Percentiles rank a stretch among this genome's conserved stretches.
Evolutionary conservation across 2,113 vertebrate species (phyloP).

Genomic region (Jaculus jaculus): DNA sequence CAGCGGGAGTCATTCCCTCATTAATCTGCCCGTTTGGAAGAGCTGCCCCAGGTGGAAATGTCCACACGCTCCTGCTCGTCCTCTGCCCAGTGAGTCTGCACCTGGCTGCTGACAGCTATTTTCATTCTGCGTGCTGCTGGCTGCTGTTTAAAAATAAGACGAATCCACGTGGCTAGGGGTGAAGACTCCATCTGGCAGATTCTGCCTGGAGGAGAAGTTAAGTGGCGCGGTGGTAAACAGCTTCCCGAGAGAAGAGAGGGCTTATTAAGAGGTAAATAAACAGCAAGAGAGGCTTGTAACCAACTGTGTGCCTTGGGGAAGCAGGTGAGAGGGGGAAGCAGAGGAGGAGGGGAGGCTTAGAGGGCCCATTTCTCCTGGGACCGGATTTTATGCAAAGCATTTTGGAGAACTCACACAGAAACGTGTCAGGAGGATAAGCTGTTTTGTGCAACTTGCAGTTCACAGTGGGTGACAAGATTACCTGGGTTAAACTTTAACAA

Average conservation of each 20-base stretch:
- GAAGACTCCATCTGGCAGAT: slow-evolving; percentile 73
- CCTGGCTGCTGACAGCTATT: slow-evolving; percentile 48
- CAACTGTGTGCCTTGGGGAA: background rate
- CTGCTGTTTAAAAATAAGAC: slow-evolving; percentile 67
- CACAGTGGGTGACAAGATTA: background rate
- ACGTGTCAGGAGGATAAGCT: background rate
- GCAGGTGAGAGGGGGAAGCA: background rate
- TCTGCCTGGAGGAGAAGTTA: slow-evolving; percentile 72
- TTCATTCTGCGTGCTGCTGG: slow-evolving; percentile 35
- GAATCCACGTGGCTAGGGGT: slow-evolving; percentile 40
- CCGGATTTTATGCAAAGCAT: background rate
- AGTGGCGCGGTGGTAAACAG: slow-evolving; percentile 35
- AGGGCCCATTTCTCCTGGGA: background rate
- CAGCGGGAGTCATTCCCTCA: background rate
- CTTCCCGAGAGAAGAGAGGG: slow-evolving; percentile 9
- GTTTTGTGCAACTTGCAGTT: background rate
- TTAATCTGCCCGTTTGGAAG: background rate
- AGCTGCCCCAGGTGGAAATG: slow-evolving; percentile 33
- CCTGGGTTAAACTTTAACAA: background rate
- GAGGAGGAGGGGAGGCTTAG: background rate
- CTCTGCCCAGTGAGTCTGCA: slow-evolving; percentile 37
- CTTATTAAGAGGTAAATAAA: slow-evolving; percentile 64
- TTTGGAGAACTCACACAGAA: background rate
- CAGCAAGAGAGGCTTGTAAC: slow-evolving; percentile 42
- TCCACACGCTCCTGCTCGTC: background rate